Conservation (phyloP, 2,113 vertebrate genomes). For the Perognathus longimembris region DNA sequence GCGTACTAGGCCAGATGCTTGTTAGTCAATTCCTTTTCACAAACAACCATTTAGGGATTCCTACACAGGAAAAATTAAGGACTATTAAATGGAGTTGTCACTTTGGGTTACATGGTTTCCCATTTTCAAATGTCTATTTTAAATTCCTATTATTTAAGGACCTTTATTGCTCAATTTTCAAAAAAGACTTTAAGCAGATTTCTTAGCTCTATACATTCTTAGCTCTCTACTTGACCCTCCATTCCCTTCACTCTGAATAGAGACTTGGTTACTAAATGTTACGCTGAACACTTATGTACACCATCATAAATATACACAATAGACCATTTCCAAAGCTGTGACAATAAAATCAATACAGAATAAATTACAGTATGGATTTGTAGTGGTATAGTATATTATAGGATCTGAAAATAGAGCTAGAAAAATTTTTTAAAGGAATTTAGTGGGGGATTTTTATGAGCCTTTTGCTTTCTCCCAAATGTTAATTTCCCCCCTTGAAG, state of each 20-base stretch:
- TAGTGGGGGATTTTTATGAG: neutral
- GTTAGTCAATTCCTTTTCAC: slow-evolving; percentile 69
- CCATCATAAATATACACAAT: slow-evolving; percentile 56
- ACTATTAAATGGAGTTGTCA: slow-evolving; percentile 39
- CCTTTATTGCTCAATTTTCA: slow-evolving; percentile 8
- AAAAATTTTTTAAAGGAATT: slow-evolving; percentile 34
- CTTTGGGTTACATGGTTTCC: slow-evolving; percentile 10
- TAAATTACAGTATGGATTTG: slow-evolving; percentile 60
- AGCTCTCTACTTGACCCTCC: neutral
- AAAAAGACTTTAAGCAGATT: slow-evolving; percentile 39
- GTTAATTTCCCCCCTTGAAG: slow-evolving; percentile 54
- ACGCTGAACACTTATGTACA: slow-evolving; percentile 51
- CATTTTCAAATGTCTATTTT: slow-evolving; percentile 44
- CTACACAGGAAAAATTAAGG: slow-evolving; percentile 25
- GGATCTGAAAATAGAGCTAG: slow-evolving; percentile 19
- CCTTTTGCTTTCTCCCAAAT: slow-evolving; percentile 43
- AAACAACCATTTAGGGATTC: slow-evolving; percentile 66
- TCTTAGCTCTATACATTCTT: slow-evolving; percentile 17
- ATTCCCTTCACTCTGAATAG: slow-evolving; percentile 29
- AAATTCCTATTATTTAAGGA: neutral
- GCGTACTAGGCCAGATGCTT: slow-evolving; percentile 68
- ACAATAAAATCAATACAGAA: slow-evolving; percentile 61
- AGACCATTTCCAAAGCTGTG: slow-evolving; percentile 61
- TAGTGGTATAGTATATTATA: slow-evolving; percentile 35
- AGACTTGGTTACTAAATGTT: slow-evolving; percentile 54